Base-by-base conservation (phyloP, 1,140 invertebrate species). In the Drosophila repleta region DNA sequence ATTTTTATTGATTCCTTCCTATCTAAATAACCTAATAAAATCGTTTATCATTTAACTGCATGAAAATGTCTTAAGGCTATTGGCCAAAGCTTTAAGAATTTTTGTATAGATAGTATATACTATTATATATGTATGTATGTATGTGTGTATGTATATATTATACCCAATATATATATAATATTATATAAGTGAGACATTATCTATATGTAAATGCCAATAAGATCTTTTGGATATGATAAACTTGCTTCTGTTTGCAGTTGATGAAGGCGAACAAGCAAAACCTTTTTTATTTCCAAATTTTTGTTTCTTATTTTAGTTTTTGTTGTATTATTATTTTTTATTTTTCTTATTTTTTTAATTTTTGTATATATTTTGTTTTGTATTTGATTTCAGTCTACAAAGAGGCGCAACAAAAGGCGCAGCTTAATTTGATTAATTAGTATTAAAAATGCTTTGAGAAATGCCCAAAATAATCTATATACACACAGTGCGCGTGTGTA, bases 341-440 rank as follows among this genome's bases (percentile, higher is more conserved):
- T 29, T 4, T 29, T 29, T 29, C n/a, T n/a, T n/a, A 3, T 24
- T 24, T 24, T 24, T 24, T 29, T 29, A 1, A 5, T 29, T 4
- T 29, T 29, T 29, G 4, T 29, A 5, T 29, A 5, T 18, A 8
- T 57, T 46, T 51, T 32, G 58, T 45, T 43, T 60, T 60, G 29
- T 49, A 29, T 55, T 49, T 26, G 53, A 71, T 70, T 73, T 57
- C 17, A 58, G 49, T 35, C 53, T 45, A 53, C 61, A 37, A 58
- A 49, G 24, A 64, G 52, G 63, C 46, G 55, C 37, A 70, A 84
- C 81, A 85, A 85, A 85, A 80, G 77, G 62, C 62, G 69, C 76
- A 85, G 81, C 81, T 85, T 85, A 85, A 85, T 85, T 81, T 85
- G 81, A 85, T 85, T 85, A 85, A 85, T 85, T 85, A 85, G 82